Base-by-base conservation (phyloP, 2,888 invertebrate species). In the Drosophila monieri region DNA sequence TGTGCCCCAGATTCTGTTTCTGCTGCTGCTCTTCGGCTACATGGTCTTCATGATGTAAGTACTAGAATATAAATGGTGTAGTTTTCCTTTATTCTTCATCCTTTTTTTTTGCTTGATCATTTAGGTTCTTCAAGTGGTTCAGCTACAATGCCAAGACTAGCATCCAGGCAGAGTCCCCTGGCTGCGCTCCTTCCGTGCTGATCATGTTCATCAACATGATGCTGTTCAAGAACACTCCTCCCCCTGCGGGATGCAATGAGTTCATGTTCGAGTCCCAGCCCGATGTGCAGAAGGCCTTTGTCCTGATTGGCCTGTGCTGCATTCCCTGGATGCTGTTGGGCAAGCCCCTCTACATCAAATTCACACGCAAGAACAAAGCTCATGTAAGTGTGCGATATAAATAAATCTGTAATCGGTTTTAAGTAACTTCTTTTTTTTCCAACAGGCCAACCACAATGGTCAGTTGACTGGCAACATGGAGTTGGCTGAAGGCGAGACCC, bases 301-400 rank as follows among this genome's bases (percentile, higher is more conserved):
- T 99, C n/a, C 86, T 97, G 4, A 90, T 96, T 15, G 97, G 95
- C 0, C 90, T 99, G 3, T 89, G 96, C 35, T 98, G 98, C 90
- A 94, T 99, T 59, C 99, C 99, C 0, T 96, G 97, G 94, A 97
- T 99, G 97, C 92, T 99, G 88, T 91, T 98, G 1, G 96, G 96
- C 53, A 99, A 99, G 91, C 99, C 99, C 0, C 91, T 98, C 61
- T 94, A 96, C 85, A 93, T 98, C 68, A 89, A 88, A 55, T 84
- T 83, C 51, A 88, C 88, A 0, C 89, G 91, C 53, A 86, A 87
- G 53, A 80, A 76, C 47, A 69, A 78, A 10, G 59, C 71, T 14
- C 90, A 89, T 73, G 89, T 89, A 67, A 80, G 85, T 73, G 9
- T 27, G 1, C 15, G 46, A 2, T 35, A 35, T 1, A n/a, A 35